Evolutionary conservation across 2,888 invertebrate species (phyloP), one percentile per base, ranked within the genome.

Genomic region (Macrophya annulata): DNA sequence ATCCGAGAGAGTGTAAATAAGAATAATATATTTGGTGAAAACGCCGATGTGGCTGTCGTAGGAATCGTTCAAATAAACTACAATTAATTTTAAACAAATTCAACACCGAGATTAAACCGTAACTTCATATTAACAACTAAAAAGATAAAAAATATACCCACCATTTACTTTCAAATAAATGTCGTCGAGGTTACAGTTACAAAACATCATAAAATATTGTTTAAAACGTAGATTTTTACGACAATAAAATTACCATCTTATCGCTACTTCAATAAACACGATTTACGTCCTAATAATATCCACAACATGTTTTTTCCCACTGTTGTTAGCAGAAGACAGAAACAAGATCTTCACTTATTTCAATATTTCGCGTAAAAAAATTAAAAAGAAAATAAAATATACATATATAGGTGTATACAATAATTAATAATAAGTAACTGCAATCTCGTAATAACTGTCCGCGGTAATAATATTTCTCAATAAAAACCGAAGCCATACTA

Each of bases 11-110:
- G 81, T 83, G 71, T 83, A 71, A 83, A 83, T 83, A 83, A 83
- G 68, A 59, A 65, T 81, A 83, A 83, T 83, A 83, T 68, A 37
- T 83, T 82, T 48, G 68, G 68, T 68, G 83, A 65, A 83, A 83
- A 83, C 51, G 71, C 83, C 71, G 68, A 71, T 83, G 83, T 71
- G 83, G 71, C 65, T 83, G 43, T 81, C 15, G 81, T 25, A 77
- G 15, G 37, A 48, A 76, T 76, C 48, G 12, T 15, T 25, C 10
- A 21, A 62, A 21, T 43, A 81, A 81, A 40, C 48, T 10, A 31
- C 10, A 12, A 43, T 45, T 43, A 10, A n/a, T 12, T 12, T 43
- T 17, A 25, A 48, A 12, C 25, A 43, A 74, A 48, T 48, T 48
- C 45, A 45, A 21, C n/a, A 25, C 74, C 21, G 45, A 1, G 25